Conservation (phyloP, 2,797 vertebrate species). For the Oceanodroma leucorhoa region DNA sequence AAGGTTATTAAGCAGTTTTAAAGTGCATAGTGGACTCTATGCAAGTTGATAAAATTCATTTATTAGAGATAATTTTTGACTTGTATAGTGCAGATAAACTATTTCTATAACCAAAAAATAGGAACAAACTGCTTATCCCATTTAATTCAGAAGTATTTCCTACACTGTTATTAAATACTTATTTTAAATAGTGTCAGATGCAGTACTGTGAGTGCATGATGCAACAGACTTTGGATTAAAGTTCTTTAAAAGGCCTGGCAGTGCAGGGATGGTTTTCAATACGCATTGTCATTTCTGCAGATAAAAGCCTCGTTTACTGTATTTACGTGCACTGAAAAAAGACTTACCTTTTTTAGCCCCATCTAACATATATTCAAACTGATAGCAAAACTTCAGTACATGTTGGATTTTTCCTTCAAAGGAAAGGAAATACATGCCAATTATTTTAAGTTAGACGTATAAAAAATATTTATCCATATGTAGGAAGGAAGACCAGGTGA, state of each 20-base stretch:
- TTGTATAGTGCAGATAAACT: neutral
- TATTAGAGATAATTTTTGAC: neutral
- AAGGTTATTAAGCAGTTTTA: neutral
- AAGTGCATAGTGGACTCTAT: neutral
- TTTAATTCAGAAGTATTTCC: neutral
- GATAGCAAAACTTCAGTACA: fast-evolving
- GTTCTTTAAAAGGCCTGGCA: neutral
- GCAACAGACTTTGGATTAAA: neutral
- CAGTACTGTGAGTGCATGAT: neutral
- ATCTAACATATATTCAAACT: neutral
- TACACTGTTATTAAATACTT: neutral
- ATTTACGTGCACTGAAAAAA: neutral
- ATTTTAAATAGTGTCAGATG: neutral
- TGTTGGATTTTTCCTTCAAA: neutral
- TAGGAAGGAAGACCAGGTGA: neutral
- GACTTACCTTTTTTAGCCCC: neutral
- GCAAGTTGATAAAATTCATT: neutral
- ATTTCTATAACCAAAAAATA: neutral
- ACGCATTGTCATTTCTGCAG: neutral
- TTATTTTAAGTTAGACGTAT: neutral
- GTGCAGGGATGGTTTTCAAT: neutral
- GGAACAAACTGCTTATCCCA: fast-evolving
- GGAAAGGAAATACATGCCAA: neutral
- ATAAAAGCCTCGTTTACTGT: neutral
- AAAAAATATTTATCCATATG: neutral